A percentile compares a stretch with the other conserved stretches of the same genome.
These are phyloP conservation scores for Nemoura dubitans DNA, from an alignment of 2,888 invertebrate species.

Conservation along the genomic window DNA sequence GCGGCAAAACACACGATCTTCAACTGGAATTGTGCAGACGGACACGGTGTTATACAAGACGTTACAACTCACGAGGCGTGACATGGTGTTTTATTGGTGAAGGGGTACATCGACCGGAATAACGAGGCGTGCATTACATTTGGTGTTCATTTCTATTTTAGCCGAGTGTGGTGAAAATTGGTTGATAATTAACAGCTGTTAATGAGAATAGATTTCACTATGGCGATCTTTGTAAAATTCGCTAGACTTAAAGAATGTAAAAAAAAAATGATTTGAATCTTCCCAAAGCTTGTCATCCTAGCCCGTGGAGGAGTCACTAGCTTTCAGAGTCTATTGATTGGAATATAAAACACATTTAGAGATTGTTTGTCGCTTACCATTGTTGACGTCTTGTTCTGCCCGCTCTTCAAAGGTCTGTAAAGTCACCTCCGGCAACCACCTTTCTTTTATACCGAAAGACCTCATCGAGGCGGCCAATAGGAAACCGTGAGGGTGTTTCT, in stretches of 20 bases:
- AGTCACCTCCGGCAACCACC: constrained; percentile 15
- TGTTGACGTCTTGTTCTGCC: constrained; percentile 41
- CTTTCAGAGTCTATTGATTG: neutral
- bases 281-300: neutral
- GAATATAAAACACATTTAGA: neutral
- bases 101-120: no score
- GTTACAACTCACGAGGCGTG: no score
- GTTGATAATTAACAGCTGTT: no score
- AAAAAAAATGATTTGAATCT: neutral
- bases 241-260: no score
- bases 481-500: constrained; percentile 35
- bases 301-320: neutral
- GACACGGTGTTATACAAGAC: no score
- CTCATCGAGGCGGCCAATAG: neutral
- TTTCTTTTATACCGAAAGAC: constrained; percentile 30
- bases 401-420: constrained; percentile 28
- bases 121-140: no score
- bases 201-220: no score
- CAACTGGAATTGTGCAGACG: constrained; percentile 31
- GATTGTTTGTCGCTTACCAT: constrained; percentile 27
- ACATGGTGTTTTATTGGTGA: no score
- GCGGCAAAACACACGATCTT: constrained; percentile 40
- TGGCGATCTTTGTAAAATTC: no score
- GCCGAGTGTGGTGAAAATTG: no score
- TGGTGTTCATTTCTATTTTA: no score